phyloP scores from a whole-genome alignment of 2,113 vertebrate genomes.

The Brevimyrus niger region DNA sequence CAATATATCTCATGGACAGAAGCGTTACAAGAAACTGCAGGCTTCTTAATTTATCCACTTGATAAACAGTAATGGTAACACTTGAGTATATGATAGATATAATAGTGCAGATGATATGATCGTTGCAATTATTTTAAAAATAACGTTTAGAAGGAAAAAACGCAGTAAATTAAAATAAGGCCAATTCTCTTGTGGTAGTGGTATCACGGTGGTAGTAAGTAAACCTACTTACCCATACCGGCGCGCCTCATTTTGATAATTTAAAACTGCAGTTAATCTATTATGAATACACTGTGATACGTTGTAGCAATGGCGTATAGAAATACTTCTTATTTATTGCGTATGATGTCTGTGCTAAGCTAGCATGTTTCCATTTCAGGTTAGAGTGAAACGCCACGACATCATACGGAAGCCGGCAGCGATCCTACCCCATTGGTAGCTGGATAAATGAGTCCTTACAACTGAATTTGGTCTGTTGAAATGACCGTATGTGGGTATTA shows the following conservation, averaged over 20 bases:
- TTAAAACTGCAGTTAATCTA: background rate
- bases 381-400: conserved; percentile 52
- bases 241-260: conserved; percentile 56
- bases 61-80: background rate
- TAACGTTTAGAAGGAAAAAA: background rate
- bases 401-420: conserved; percentile 50
- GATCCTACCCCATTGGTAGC: background rate
- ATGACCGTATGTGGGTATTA: background rate
- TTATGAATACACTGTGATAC: background rate
- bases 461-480: background rate
- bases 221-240: conserved; percentile 50
- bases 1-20: background rate
- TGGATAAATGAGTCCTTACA: conserved; percentile 13
- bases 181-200: background rate
- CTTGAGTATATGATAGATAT: background rate
- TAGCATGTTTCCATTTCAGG: conserved; percentile 12
- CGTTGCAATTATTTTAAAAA: background rate
- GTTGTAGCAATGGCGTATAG: background rate
- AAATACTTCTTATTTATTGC: background rate
- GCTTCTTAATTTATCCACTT: background rate
- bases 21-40: background rate
- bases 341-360: background rate
- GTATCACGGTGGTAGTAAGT: background rate
- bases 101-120: background rate
- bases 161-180: background rate